phyloP scores from a whole-genome alignment of 35 echinoderm and acorn worm genomes.

The Anneissia japonica region DNA sequence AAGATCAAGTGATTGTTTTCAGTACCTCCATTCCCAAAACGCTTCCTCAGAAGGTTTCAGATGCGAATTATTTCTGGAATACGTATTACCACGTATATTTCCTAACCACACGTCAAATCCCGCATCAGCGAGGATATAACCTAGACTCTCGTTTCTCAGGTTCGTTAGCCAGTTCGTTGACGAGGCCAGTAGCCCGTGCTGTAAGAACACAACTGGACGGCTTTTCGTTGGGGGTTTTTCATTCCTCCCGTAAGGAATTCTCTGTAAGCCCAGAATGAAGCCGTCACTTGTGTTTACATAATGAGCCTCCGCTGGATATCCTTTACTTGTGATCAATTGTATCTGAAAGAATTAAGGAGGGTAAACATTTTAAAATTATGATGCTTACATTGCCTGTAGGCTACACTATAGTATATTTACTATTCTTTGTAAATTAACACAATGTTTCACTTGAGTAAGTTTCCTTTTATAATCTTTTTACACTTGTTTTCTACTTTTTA shows the following conservation, averaged over 20 bases:
- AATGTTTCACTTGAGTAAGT: no score
- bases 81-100: conserved; percentile 76
- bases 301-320: conserved; percentile 70
- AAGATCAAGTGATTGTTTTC: no score
- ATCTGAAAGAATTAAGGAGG: conserved; percentile 34
- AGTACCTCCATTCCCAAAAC: conserved; percentile 97
- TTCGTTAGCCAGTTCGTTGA: conserved; percentile 97
- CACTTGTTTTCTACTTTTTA: no score
- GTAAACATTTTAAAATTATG: no score
- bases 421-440: no score
- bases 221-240: conserved; percentile 24
- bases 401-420: no score
- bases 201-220: conserved; percentile 82
- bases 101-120: conserved; percentile 96
- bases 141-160: conserved; percentile 89
- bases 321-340: conserved; percentile 80
- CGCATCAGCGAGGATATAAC: conserved; percentile 78
- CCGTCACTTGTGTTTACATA: conserved; percentile 74
- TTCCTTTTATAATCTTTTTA: no score
- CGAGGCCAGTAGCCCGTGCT: conserved; percentile 77
- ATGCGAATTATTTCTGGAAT: conserved; percentile 47
- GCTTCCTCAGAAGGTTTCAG: conserved; percentile 55
- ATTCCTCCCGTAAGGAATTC: conserved; percentile 77
- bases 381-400: no score
- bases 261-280: conserved; percentile 76